These are phyloP conservation scores for Melanaphis sacchari DNA, from an alignment of 1,140 invertebrate species.

Conservation along the genomic window DNA sequence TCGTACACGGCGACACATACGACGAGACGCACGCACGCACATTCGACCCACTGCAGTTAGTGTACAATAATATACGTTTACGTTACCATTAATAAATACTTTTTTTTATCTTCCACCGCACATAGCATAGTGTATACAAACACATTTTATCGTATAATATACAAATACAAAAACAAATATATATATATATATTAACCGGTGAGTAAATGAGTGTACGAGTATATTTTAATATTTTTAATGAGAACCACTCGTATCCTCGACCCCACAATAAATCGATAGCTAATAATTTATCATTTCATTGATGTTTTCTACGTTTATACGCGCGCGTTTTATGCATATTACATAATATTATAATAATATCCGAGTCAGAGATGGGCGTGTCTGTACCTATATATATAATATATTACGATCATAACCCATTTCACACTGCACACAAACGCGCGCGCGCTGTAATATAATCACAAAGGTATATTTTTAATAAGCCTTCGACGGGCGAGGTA, in stretches of 20 bases:
- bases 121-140: background rate
- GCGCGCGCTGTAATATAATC: background rate
- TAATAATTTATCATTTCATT: constrained; percentile 15
- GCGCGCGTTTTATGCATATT: background rate
- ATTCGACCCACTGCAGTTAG: background rate
- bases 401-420: background rate
- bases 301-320: background rate
- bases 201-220: background rate
- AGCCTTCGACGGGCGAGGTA: background rate
- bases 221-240: background rate
- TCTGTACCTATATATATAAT: background rate
- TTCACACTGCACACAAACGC: background rate
- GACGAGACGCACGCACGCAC: background rate
- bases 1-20: background rate
- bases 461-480: background rate
- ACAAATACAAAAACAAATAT: no score
- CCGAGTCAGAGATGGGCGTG: background rate
- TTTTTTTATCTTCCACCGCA: background rate
- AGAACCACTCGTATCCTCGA: background rate
- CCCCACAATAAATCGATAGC: background rate
- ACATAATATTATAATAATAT: constrained; percentile 12
- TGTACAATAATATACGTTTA: background rate
- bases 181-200: background rate
- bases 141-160: background rate
- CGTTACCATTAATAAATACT: constrained; percentile 38